A percentile compares a stretch with the other conserved stretches of the same genome.
These are phyloP conservation scores for Tolmerus cingulatus DNA, from an alignment of 2,888 invertebrate species.

Conservation along the genomic window DNA sequence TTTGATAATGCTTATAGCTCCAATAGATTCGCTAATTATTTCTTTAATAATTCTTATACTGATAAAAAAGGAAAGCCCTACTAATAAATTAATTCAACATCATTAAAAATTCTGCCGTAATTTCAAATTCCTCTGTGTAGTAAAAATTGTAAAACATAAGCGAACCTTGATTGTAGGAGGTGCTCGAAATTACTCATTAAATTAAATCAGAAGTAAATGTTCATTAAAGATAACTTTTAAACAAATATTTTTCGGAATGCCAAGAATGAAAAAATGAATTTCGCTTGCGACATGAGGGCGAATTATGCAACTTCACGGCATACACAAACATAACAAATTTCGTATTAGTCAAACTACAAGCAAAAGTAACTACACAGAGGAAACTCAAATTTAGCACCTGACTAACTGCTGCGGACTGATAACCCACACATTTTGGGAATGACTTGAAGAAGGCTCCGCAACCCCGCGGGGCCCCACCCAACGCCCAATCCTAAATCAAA, in stretches of 20 bases:
- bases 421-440: background rate
- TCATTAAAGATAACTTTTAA: background rate
- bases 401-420: background rate
- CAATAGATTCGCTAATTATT: too few relatives aligned
- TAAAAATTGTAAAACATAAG: too few relatives aligned
- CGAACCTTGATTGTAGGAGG: too few relatives aligned
- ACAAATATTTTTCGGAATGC: background rate
- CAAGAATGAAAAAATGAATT: background rate
- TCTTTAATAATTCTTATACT: too few relatives aligned
- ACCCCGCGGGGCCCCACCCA: background rate
- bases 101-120: too few relatives aligned
- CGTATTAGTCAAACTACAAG: too few relatives aligned
- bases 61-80: too few relatives aligned
- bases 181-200: too few relatives aligned
- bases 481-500: background rate
- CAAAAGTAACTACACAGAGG: background rate
- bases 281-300: background rate
- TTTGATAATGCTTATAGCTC: too few relatives aligned
- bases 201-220: too few relatives aligned
- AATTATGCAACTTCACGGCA: background rate
- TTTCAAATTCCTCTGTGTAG: too few relatives aligned
- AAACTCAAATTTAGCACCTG: background rate
- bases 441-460: background rate
- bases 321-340: background rate
- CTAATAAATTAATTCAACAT: too few relatives aligned